Evolutionary conservation across 2,888 invertebrate species (phyloP), one percentile per base, ranked within the genome.

Genomic region (Thereva nobilitata): DNA sequence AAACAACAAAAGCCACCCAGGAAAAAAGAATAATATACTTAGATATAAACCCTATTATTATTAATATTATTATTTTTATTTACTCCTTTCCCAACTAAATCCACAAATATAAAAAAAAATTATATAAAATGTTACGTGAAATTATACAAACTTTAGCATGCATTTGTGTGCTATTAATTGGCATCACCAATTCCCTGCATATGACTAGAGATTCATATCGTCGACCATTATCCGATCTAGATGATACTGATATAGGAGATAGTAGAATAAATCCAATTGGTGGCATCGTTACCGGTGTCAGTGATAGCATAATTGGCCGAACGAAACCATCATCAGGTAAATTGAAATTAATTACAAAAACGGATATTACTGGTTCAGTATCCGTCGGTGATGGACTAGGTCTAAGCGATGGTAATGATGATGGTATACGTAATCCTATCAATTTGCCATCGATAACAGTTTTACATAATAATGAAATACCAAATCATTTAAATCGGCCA

Each of bases 61-160:
- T n/a, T n/a, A n/a, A n/a, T n/a, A n/a, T n/a, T 5, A n/a, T 47
- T 6, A 47, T 10, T 6, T 4, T 12, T 8, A 40, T 2, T 9
- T 40, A 54, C 55, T 10, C 42, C 55, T 55, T 55, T 40, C 38
- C 38, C 12, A 55, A 12, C 38, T 54, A 41, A 34, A 34, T 7
- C n/a, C 38, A 38, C 9, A 23, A 49, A 35, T 12, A n/a, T n/a
- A 44, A n/a, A 7, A 45, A 61, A 61, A 52, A 4, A 52, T 23
- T 40, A 5, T 12, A 23, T 63, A 64, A 64, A 64, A 72, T 72
- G 72, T 68, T 70, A 57, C 70, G 72, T 53, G 70, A 72, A 70
- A 69, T 56, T 41, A 12, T 71, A n/a, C 68, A 71, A 54, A 65
- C 67, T 8, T 57, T 70, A 67, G 67, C 68, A 64, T 70, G 69